Conservation (phyloP, 2,888 invertebrate genomes). For the Drosophila lacicola region DNA sequence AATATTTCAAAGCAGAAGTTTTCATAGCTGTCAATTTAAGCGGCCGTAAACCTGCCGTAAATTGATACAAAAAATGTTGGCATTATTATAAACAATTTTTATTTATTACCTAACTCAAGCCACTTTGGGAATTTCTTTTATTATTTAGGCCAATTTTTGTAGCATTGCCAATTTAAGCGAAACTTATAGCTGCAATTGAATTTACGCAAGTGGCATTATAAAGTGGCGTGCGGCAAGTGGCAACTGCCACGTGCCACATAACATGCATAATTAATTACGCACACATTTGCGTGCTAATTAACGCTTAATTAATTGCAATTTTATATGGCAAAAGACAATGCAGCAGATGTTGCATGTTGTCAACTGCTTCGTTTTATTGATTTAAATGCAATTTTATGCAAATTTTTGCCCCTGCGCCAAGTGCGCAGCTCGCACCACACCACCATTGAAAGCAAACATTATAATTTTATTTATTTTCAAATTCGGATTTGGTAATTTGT, state of each 20-base stretch:
- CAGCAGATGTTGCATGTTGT: slow-evolving; percentile 58
- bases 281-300: slow-evolving; percentile 68
- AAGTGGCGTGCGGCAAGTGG: slow-evolving; percentile 28
- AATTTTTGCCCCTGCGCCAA: slow-evolving; percentile 35
- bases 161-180: background rate
- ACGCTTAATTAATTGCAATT: slow-evolving; percentile 71
- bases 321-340: slow-evolving; percentile 48
- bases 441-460: background rate
- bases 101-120: no score
- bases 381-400: slow-evolving; percentile 70
- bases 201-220: slow-evolving; percentile 35
- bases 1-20: no score
- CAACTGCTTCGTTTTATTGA: slow-evolving; percentile 51
- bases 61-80: no score
- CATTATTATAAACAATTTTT: no score
- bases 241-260: slow-evolving; percentile 14
- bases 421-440: background rate
- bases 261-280: slow-evolving; percentile 68
- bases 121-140: background rate
- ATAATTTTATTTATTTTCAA: slow-evolving; percentile 6
- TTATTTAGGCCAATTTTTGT: background rate
- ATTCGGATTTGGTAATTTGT: slow-evolving; percentile 2
- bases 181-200: slow-evolving; percentile 32
- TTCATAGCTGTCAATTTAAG: no score
- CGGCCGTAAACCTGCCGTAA: no score